Conservation (phyloP, 2,113 vertebrate species). For the Cololabis saira region DNA sequence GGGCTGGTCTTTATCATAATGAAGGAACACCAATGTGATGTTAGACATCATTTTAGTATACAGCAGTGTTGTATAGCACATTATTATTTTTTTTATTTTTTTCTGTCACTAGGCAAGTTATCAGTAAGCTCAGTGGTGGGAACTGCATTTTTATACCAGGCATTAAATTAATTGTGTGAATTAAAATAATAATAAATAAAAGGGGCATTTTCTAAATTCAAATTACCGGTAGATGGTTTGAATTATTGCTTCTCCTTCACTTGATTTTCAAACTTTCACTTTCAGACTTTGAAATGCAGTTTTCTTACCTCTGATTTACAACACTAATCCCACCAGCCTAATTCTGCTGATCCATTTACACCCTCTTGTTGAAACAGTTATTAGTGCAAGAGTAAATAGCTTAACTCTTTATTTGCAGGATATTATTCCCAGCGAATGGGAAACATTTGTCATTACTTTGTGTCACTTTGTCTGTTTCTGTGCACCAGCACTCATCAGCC, state of each 20-base stretch:
- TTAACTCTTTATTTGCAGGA: slow-evolving; percentile 10
- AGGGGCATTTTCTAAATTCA: too few species aligned
- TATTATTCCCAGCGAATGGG: slow-evolving; percentile 12
- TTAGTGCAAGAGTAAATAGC: slow-evolving; percentile 28
- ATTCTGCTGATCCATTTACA: slow-evolving; percentile 59
- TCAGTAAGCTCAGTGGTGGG: neutral
- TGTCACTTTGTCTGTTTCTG: neutral
- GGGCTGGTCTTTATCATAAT: too few species aligned
- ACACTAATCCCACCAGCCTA: slow-evolving; percentile 44
- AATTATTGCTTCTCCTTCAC: too few species aligned
- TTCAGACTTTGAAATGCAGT: neutral
- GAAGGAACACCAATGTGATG: too few species aligned
- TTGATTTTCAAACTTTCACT: too few species aligned
- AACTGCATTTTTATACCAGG: neutral
- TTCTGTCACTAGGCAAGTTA: neutral
- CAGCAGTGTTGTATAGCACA: too few species aligned
- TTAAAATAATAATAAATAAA: too few species aligned
- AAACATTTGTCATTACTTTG: slow-evolving; percentile 10
- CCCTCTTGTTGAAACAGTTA: slow-evolving; percentile 44
- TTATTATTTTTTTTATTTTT: too few species aligned
- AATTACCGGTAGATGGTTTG: too few species aligned
- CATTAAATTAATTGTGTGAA: too few species aligned
- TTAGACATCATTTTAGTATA: too few species aligned
- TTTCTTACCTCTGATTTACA: slow-evolving; percentile 3
- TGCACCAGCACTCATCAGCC: slow-evolving; percentile 36